phyloP scores from a whole-genome alignment of 1,140 invertebrate species.

The Monochamus saltuarius region DNA sequence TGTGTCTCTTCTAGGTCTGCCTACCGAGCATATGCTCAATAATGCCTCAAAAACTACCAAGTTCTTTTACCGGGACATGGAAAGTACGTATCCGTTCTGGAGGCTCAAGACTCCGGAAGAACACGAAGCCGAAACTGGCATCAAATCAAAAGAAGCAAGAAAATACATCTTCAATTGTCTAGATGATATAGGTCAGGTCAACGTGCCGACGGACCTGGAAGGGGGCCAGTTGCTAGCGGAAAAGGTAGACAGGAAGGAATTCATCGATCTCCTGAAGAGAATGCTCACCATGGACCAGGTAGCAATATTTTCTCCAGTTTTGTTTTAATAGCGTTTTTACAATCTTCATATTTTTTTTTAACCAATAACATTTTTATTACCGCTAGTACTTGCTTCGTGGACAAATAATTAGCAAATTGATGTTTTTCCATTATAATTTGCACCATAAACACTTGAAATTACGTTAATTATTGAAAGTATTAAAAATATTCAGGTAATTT shows the following conservation, averaged over 20 bases:
- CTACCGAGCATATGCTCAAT: slow-evolving; percentile 98
- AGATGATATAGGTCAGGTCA: slow-evolving; percentile 98
- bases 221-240: slow-evolving; percentile 93
- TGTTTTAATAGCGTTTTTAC: background rate
- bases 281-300: slow-evolving; percentile 98
- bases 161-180: slow-evolving; percentile 99
- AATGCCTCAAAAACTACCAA: slow-evolving; percentile 97
- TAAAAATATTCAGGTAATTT: too few species aligned
- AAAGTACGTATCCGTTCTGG: slow-evolving; percentile 97
- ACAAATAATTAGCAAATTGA: too few species aligned
- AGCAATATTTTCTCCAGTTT: slow-evolving; percentile 57
- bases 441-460: too few species aligned
- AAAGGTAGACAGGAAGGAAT: slow-evolving; percentile 93
- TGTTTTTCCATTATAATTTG: too few species aligned
- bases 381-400: background rate
- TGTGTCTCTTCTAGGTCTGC: slow-evolving; percentile 65
- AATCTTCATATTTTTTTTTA: slow-evolving; percentile 4
- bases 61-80: slow-evolving; percentile 97
- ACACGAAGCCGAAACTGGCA: slow-evolving; percentile 95
- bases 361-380: background rate
- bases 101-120: slow-evolving; percentile 96
- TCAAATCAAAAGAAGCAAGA: slow-evolving; percentile 98
- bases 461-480: too few species aligned
- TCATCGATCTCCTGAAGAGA: slow-evolving; percentile 94
- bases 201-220: slow-evolving; percentile 95